Conservation (phyloP, 2,113 vertebrate species). For the Axis porcinus region DNA sequence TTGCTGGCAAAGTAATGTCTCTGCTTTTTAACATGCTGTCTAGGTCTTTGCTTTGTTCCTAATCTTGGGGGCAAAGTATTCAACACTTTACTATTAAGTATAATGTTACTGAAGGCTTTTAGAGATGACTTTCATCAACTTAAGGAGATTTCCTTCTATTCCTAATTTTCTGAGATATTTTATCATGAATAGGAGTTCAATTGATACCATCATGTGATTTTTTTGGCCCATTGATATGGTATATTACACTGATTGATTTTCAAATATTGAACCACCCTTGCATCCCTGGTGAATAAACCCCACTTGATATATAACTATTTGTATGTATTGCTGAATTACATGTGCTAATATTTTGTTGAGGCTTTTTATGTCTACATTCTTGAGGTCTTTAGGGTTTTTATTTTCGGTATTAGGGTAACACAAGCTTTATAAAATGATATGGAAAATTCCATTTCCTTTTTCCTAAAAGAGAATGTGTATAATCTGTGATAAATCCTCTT, state of each 20-base stretch:
- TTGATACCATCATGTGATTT: not conserved
- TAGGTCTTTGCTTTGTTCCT: not conserved
- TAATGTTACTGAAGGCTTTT: not conserved
- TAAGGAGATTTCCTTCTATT: not conserved
- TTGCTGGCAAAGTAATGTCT: too few relatives aligned
- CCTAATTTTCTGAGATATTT: not conserved
- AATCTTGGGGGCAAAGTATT: not conserved
- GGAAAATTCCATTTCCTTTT: not conserved
- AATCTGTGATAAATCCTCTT: not conserved
- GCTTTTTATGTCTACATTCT: not conserved
- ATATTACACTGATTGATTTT: not conserved
- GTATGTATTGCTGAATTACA: not conserved
- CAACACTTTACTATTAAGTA: not conserved
- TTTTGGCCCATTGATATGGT: not conserved
- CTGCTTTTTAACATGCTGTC: too few relatives aligned
- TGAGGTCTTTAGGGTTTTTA: not conserved
- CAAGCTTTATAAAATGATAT: not conserved
- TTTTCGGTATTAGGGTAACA: not conserved
- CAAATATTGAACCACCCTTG: not conserved
- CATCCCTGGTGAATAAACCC: not conserved
- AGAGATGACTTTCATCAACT: not conserved
- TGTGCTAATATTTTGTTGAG: not conserved
- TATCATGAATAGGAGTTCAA: not conserved
- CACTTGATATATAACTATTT: not conserved
- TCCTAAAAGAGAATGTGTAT: not conserved